phyloP scores from a whole-genome alignment of 2,113 vertebrate genomes.

The Anguilla rostrata region DNA sequence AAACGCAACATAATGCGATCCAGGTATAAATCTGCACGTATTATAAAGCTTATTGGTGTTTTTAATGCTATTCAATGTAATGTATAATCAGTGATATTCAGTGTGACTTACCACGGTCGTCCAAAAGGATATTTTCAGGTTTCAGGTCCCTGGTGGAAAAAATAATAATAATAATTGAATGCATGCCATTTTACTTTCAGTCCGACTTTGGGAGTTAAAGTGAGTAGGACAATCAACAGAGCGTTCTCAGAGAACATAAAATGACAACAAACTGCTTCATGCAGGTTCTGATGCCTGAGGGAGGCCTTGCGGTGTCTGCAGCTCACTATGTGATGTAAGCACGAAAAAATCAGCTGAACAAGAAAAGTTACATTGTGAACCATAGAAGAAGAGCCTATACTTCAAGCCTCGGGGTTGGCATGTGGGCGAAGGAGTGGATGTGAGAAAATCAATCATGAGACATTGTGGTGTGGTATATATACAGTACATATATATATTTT shows the following conservation, averaged over 20 bases:
- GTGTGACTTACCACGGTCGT: constrained; percentile 79
- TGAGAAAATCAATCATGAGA: not conserved
- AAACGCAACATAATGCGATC: not conserved
- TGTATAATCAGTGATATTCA: not conserved
- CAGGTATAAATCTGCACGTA: not conserved
- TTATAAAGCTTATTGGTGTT: not conserved
- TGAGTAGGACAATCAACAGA: not conserved
- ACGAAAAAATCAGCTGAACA: not conserved
- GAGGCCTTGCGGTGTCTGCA: not conserved
- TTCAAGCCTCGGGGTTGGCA: too few species aligned
- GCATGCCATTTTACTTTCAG: not conserved
- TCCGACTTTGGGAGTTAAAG: not conserved
- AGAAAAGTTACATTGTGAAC: not conserved
- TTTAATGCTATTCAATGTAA: not conserved
- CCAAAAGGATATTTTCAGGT: constrained; percentile 91
- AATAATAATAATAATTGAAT: constrained; percentile 15
- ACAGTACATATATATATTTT: not conserved
- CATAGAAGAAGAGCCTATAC: not conserved
- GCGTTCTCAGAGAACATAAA: not conserved
- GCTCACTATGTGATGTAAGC: not conserved
- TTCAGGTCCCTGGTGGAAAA: constrained; percentile 81
- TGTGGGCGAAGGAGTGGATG: too few species aligned
- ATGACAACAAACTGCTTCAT: not conserved
- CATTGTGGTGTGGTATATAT: not conserved
- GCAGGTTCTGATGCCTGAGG: too few species aligned